These are phyloP conservation scores for Stigmatopora nigra DNA, from an alignment of 2,113 vertebrate genomes.

Conservation along the genomic window DNA sequence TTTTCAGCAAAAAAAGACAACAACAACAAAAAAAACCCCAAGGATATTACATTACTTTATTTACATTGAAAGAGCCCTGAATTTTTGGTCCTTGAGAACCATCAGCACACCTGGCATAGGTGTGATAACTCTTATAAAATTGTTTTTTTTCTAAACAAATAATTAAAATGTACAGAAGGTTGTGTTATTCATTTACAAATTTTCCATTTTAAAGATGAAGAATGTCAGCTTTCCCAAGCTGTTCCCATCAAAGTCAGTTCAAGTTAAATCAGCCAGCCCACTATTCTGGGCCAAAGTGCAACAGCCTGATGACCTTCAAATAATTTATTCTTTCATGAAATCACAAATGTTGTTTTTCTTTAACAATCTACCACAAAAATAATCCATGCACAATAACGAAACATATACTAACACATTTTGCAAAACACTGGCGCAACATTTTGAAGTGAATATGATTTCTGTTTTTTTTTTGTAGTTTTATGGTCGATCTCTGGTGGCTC, in stretches of 20 bases:
- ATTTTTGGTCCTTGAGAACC: constrained; percentile 26
- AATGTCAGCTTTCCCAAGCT: constrained; percentile 12
- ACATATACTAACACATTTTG: background rate
- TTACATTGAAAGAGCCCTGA: constrained; percentile 36
- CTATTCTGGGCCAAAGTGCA: constrained; percentile 13
- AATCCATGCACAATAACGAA: background rate
- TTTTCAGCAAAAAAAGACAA: background rate
- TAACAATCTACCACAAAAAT: background rate
- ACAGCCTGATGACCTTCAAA: constrained; percentile 7
- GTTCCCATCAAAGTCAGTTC: constrained; percentile 9
- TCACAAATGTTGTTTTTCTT: constrained; percentile 17
- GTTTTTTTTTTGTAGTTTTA: background rate
- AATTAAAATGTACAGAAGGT: constrained; percentile 38
- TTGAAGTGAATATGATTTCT: background rate
- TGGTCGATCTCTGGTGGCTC: background rate
- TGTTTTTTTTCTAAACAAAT: constrained; percentile 35
- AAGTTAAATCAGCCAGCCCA: background rate
- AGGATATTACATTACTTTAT: constrained; percentile 41
- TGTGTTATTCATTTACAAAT: constrained; percentile 38
- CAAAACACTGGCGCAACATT: background rate
- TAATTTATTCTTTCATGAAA: constrained; percentile 7
- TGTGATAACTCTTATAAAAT: constrained; percentile 43
- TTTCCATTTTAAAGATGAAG: constrained; percentile 18
- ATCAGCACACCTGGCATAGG: constrained; percentile 12
- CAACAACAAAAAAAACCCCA: background rate